phyloP scores from a whole-genome alignment of 2,888 invertebrate species.

The Mechanitis messenoides region DNA sequence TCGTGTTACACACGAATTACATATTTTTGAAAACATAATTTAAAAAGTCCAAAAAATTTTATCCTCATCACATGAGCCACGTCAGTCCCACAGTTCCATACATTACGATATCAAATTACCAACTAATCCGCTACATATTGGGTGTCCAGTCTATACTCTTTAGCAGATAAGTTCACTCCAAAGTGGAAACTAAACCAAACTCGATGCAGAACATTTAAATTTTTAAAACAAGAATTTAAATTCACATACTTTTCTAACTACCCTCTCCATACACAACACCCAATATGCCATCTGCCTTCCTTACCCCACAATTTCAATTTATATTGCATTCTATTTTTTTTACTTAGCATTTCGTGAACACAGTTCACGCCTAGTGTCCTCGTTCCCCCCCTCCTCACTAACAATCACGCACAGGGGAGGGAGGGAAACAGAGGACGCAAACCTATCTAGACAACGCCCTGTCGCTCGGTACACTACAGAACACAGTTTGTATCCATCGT shows the following conservation, averaged over 20 bases:
- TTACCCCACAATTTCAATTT: slow-evolving; percentile 66
- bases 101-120: slow-evolving; percentile 58
- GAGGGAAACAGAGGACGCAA: slow-evolving; percentile 41
- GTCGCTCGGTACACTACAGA: slow-evolving; percentile 71
- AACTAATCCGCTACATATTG: slow-evolving; percentile 52
- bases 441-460: slow-evolving; percentile 69
- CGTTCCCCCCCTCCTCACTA: slow-evolving; percentile 31
- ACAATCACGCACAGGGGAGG: slow-evolving; percentile 1
- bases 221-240: slow-evolving; percentile 9
- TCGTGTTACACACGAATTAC: slow-evolving; percentile 70
- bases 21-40: slow-evolving; percentile 49
- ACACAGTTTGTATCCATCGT: slow-evolving; percentile 72
- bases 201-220: slow-evolving; percentile 10
- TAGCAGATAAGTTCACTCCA: slow-evolving; percentile 6
- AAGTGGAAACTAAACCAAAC: slow-evolving; percentile 9
- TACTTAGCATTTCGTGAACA: slow-evolving; percentile 59
- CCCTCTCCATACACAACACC: slow-evolving; percentile 68
- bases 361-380: slow-evolving; percentile 46
- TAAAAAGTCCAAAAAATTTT: slow-evolving; percentile 45
- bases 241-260: slow-evolving; percentile 23
- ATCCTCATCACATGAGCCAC: slow-evolving; percentile 72
- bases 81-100: slow-evolving; percentile 64
- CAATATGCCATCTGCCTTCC: slow-evolving; percentile 64
- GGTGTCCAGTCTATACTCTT: slow-evolving; percentile 35
- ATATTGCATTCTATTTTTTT: slow-evolving; percentile 67